Conservation (phyloP, 92 coral and sea anemone species). For the Bergia puertoricense region DNA sequence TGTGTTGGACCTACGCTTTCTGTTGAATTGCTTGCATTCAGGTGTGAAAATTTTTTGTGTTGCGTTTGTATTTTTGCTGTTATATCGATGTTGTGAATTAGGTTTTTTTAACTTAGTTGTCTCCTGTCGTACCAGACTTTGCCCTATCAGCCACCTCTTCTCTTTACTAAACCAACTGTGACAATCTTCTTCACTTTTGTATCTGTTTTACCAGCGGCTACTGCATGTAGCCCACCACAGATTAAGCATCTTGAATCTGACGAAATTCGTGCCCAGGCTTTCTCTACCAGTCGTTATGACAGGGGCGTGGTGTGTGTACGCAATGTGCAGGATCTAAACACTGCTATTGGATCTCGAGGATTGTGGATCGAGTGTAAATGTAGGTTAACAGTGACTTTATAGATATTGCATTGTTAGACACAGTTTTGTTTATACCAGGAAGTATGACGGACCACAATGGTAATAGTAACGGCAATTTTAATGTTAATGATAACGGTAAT, state of each 20-base stretch:
- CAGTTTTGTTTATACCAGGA: background rate
- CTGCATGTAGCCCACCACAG: background rate
- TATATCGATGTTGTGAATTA: too few relatives aligned
- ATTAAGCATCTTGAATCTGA: slow-evolving; percentile 27
- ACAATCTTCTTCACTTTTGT: background rate
- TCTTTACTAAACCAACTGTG: background rate
- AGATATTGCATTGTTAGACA: background rate
- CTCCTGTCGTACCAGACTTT: too few relatives aligned
- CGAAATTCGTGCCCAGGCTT: slow-evolving; percentile 29
- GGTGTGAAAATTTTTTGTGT: too few relatives aligned
- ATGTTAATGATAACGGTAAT: too few relatives aligned
- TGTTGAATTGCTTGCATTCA: too few relatives aligned
- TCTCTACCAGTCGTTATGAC: slow-evolving; percentile 1
- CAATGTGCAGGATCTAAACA: slow-evolving; percentile 6
- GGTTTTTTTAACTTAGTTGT: too few relatives aligned
- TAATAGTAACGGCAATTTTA: too few relatives aligned
- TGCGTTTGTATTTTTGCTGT: too few relatives aligned
- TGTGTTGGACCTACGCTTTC: too few relatives aligned
- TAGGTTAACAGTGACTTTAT: slow-evolving; percentile 7
- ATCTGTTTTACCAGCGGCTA: background rate
- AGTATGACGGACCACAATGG: background rate
- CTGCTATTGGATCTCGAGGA: background rate
- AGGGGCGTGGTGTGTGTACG: slow-evolving; percentile 9
- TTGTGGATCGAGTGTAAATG: slow-evolving; percentile 32
- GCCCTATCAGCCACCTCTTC: too few relatives aligned